Evolutionary conservation across 2,797 vertebrate species (phyloP).

Genomic region (Cirrhinus mrigala): DNA sequence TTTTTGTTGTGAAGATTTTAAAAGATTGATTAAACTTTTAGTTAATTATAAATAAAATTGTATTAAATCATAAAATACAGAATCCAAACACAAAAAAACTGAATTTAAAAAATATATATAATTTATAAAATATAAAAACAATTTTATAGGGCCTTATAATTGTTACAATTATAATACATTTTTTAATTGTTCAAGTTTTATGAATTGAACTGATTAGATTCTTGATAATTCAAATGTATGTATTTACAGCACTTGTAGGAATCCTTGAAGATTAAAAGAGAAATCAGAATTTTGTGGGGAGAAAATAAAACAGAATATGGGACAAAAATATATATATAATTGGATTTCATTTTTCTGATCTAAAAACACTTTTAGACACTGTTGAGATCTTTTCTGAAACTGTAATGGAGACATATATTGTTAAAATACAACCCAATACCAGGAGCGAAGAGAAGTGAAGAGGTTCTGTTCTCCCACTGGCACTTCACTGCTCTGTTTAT

Average conservation of each 20-base stretch:
- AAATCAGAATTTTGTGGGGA: neutral
- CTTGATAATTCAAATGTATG: neutral
- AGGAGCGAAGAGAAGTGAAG: neutral
- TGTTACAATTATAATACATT: too few species aligned
- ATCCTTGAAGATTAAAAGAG: neutral
- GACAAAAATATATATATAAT: neutral
- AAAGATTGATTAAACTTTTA: too few species aligned
- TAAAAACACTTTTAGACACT: neutral
- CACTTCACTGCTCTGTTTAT: conserved; percentile 14
- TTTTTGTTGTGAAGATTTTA: too few species aligned
- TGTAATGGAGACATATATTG: neutral
- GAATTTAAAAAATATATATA: too few species aligned
- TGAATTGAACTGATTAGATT: too few species aligned
- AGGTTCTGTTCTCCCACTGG: neutral
- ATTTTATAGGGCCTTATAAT: too few species aligned
- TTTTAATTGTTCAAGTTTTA: too few species aligned
- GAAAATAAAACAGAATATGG: neutral
- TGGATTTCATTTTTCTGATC: neutral
- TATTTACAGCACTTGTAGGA: neutral
- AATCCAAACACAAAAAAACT: too few species aligned
- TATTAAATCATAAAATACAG: too few species aligned
- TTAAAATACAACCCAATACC: neutral
- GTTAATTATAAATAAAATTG: too few species aligned
- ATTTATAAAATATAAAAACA: too few species aligned
- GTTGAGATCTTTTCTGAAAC: neutral